Conservation (phyloP, 2,113 vertebrate species). For the Cathartes aura region DNA sequence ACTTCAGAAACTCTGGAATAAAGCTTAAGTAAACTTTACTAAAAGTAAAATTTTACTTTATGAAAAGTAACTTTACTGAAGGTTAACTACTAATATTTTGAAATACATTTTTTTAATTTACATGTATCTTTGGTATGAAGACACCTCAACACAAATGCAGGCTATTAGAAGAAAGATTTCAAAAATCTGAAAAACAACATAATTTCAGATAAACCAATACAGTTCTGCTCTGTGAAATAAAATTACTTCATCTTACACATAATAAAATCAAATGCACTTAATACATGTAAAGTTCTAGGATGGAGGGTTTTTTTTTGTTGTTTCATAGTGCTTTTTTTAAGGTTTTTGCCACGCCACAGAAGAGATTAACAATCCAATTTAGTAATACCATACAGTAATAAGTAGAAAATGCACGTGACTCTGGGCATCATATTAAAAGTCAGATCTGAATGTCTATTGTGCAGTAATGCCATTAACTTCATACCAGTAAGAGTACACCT, state of each 20-base stretch:
- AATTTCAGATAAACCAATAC: neutral
- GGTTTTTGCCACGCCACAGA: neutral
- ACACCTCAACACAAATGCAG: neutral
- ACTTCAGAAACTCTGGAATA: neutral
- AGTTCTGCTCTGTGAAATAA: neutral
- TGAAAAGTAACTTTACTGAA: neutral
- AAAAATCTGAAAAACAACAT: neutral
- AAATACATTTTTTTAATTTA: neutral
- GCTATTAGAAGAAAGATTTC: neutral
- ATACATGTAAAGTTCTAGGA: neutral
- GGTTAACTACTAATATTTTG: neutral
- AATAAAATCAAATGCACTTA: neutral
- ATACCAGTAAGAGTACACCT: slow-evolving; percentile 55
- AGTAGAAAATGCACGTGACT: slow-evolving; percentile 28
- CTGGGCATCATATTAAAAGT: slow-evolving; percentile 35
- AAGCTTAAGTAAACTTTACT: neutral
- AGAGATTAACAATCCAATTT: neutral
- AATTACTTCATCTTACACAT: neutral
- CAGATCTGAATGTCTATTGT: slow-evolving; percentile 5
- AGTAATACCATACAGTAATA: neutral
- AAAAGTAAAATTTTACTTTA: neutral
- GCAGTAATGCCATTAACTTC: slow-evolving; percentile 51
- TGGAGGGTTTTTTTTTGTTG: neutral
- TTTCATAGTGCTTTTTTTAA: neutral
- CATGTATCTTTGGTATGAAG: neutral